Percentiles rank a stretch among this genome's conserved stretches.
These are phyloP conservation scores for Drosophila nr. perissopoda DNA, from an alignment of 2,888 invertebrate genomes.

Conservation along the genomic window DNA sequence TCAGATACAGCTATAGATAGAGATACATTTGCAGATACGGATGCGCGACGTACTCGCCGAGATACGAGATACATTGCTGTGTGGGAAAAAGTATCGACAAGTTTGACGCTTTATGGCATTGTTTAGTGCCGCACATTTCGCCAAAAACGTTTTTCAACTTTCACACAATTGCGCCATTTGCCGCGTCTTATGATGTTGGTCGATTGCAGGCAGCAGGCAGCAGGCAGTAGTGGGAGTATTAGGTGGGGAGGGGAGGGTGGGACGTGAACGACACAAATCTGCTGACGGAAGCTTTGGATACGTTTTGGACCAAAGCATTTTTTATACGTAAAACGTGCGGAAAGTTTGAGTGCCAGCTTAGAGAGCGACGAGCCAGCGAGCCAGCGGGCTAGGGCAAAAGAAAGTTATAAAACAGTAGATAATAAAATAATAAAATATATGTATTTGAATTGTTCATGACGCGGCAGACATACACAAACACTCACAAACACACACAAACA, in stretches of 20 bases:
- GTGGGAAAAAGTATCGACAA: constrained; percentile 70
- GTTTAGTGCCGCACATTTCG: constrained; percentile 80
- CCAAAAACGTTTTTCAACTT: constrained; percentile 81
- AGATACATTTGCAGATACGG: constrained; percentile 34
- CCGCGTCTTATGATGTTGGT: constrained; percentile 60
- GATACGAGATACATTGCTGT: constrained; percentile 23
- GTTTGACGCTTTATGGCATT: constrained; percentile 82
- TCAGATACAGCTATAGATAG: constrained; percentile 40
- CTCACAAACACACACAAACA: constrained; percentile 10
- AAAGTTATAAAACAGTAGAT: constrained; percentile 78
- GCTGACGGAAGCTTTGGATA: constrained; percentile 76
- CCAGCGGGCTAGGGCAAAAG: constrained; percentile 34
- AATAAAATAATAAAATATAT: constrained; percentile 79
- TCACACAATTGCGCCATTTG: constrained; percentile 82
- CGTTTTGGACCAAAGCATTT: constrained; percentile 63
- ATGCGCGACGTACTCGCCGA: constrained; percentile 32
- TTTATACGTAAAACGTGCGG: constrained; percentile 80
- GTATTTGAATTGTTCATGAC: constrained; percentile 74
- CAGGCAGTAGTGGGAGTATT: neutral
- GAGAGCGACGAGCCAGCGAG: constrained; percentile 54
- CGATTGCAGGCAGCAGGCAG: constrained; percentile 15
- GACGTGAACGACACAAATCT: constrained; percentile 66
- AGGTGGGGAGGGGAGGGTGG: neutral
- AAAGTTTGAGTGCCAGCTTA: constrained; percentile 81
- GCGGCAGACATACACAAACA: constrained; percentile 34